Percentiles rank a stretch among this genome's conserved stretches.
Evolutionary conservation across 2,113 vertebrate genomes (phyloP).

Genomic region (Corydoras sp.): DNA sequence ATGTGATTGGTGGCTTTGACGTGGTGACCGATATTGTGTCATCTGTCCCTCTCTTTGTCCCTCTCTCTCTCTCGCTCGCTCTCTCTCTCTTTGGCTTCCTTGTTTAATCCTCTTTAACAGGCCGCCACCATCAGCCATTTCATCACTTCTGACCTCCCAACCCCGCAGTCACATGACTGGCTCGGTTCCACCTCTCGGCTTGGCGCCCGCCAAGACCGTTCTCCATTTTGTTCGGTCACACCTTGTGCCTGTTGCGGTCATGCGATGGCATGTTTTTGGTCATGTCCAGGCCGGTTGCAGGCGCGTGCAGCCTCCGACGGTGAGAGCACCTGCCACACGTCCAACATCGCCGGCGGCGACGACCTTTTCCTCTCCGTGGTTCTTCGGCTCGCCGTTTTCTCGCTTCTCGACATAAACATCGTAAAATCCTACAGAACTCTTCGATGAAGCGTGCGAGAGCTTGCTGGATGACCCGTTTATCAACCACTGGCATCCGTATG

Average conservation of each 20-base stretch:
- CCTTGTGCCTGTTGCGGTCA: no score
- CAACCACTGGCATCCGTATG: no score
- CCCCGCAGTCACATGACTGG: neutral
- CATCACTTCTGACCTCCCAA: constrained; percentile 14
- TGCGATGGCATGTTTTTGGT: no score
- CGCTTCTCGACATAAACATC: neutral
- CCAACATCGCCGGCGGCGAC: neutral
- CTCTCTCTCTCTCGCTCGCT: constrained; percentile 5
- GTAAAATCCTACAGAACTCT: no score
- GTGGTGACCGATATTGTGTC: neutral
- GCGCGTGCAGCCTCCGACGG: neutral
- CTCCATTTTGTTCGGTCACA: neutral
- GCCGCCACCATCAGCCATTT: constrained; percentile 6
- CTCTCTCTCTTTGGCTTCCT: neutral
- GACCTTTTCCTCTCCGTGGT: neutral
- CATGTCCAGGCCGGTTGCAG: neutral
- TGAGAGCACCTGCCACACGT: constrained; percentile 26
- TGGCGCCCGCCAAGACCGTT: no score
- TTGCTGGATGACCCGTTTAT: no score
- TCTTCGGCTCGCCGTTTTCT: neutral
- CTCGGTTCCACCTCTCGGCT: no score
- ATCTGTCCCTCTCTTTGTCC: neutral
- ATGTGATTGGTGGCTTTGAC: neutral
- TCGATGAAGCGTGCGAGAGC: no score
- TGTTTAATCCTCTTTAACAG: constrained; percentile 21